A percentile compares a stretch with the other conserved stretches of the same genome.
Conservation (phyloP, 2,888 invertebrate genomes). For the Thalpophila matura region DNA sequence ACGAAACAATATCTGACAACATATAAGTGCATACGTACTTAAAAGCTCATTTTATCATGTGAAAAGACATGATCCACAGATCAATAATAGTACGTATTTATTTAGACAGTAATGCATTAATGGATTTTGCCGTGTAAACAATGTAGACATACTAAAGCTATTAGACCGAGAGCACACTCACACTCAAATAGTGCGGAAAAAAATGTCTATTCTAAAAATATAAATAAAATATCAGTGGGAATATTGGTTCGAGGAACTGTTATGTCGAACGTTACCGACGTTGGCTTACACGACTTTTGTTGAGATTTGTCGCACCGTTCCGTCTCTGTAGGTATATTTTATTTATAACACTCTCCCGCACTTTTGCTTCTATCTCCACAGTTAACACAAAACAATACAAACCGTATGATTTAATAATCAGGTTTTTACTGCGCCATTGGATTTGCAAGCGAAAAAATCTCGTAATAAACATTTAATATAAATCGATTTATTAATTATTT, state of each 20-base stretch:
- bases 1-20: background rate
- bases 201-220: constrained; percentile 19
- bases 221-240: constrained; percentile 45
- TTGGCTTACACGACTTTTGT: constrained; percentile 27
- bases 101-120: background rate
- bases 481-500: constrained; percentile 40
- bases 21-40: background rate
- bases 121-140: background rate
- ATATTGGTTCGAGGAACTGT: constrained; percentile 22
- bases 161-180: background rate
- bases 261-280: constrained; percentile 32
- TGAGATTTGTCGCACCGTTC: constrained; percentile 42
- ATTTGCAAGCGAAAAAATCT: constrained; percentile 11
- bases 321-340: constrained; percentile 44
- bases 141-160: background rate
- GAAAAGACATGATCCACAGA: background rate
- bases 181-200: background rate
- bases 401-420: constrained; percentile 52
- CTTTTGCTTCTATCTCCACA: constrained; percentile 15
- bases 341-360: constrained; percentile 50
- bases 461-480: background rate
- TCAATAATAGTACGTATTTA: background rate
- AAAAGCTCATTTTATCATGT: too few relatives aligned
- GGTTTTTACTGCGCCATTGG: constrained; percentile 20
- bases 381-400: constrained; percentile 29